phyloP scores from a whole-genome alignment of 2,888 invertebrate genomes.

The Meandrusa payeni region DNA sequence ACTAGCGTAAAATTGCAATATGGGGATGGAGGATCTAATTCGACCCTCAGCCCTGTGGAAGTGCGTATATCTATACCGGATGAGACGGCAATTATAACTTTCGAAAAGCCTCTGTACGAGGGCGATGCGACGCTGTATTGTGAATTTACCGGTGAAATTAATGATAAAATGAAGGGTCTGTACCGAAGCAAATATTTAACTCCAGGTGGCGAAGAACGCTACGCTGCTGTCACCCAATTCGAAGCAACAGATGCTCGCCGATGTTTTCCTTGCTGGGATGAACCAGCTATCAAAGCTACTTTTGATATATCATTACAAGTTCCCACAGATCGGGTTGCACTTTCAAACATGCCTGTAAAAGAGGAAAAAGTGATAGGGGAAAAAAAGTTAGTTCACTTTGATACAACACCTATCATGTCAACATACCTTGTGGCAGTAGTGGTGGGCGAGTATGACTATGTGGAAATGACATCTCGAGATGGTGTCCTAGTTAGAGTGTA shows the following conservation, averaged over 20 bases:
- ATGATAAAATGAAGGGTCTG: slow-evolving; percentile 97
- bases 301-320: slow-evolving; percentile 94
- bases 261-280: slow-evolving; percentile 99
- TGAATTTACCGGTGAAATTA: slow-evolving; percentile 91
- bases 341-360: slow-evolving; percentile 94
- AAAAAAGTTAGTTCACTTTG: slow-evolving; percentile 84
- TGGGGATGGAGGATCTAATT: slow-evolving; percentile 60
- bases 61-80: slow-evolving; percentile 73
- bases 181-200: slow-evolving; percentile 93
- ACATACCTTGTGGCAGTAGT: slow-evolving; percentile 97
- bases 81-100: slow-evolving; percentile 86
- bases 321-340: slow-evolving; percentile 89
- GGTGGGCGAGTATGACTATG: slow-evolving; percentile 96
- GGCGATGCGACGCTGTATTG: slow-evolving; percentile 83
- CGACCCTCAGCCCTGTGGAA: slow-evolving; percentile 51
- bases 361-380: slow-evolving; percentile 66
- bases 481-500: slow-evolving; percentile 91
- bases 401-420: slow-evolving; percentile 95
- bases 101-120: slow-evolving; percentile 79
- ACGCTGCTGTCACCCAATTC: slow-evolving; percentile 95
- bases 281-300: slow-evolving; percentile 96
- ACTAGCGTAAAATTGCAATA: slow-evolving; percentile 79
- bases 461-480: slow-evolving; percentile 91
- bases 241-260: slow-evolving; percentile 94
- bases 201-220: slow-evolving; percentile 87